Conservation (phyloP, 2,113 vertebrate genomes). For the Semicossyphus pulcher region DNA sequence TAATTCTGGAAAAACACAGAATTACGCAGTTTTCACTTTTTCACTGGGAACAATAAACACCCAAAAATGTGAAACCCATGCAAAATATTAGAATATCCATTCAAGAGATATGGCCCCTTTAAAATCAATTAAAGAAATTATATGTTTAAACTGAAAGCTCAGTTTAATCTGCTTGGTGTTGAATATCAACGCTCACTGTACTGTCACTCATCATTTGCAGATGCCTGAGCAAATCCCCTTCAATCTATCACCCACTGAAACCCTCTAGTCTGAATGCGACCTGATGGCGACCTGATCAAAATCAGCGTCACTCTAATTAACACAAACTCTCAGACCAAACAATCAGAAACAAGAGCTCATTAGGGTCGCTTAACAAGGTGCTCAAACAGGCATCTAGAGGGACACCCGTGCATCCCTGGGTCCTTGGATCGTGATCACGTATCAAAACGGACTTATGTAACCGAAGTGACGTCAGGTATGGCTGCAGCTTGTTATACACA, state of each 20-base stretch:
- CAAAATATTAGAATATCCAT: too few species aligned
- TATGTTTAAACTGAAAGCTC: background rate
- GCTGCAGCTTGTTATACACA: conserved; percentile 4
- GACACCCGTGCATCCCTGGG: conserved; percentile 46
- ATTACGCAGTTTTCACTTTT: too few species aligned
- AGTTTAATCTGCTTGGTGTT: background rate
- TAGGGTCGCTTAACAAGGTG: conserved; percentile 48
- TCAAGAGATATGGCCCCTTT: too few species aligned
- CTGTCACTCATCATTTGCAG: conserved; percentile 27
- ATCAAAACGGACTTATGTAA: conserved; percentile 35
- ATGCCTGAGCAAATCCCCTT: conserved; percentile 34
- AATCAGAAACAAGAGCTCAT: conserved; percentile 74
- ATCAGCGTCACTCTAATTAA: conserved; percentile 66
- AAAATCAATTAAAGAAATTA: background rate
- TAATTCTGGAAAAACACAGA: too few species aligned
- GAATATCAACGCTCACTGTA: conserved; percentile 13
- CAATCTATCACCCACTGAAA: conserved; percentile 14
- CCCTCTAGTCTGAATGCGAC: conserved; percentile 39
- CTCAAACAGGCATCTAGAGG: conserved; percentile 45
- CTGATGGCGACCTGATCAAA: conserved; percentile 63
- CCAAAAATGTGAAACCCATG: too few species aligned
- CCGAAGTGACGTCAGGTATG: background rate
- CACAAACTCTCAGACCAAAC: conserved; percentile 49
- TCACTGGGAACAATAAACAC: too few species aligned
- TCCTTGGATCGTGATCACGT: conserved; percentile 73